Percentiles rank a stretch among this genome's conserved stretches.
Evolutionary conservation across 2,797 vertebrate species (phyloP).

Genomic region (Siniperca undulata): DNA sequence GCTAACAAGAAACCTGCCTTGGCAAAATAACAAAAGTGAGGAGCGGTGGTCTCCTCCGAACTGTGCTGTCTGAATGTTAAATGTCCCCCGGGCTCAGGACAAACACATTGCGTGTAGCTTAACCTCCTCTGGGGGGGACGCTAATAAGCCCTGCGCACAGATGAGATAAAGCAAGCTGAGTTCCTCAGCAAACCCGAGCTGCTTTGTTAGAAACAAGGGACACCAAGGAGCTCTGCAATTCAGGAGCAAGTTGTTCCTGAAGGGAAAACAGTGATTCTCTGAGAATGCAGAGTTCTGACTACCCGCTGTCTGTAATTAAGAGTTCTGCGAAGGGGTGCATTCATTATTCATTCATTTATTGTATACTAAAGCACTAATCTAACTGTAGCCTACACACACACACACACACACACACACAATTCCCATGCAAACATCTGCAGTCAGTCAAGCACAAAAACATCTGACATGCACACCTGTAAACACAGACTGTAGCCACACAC

Average conservation of each 20-base stretch:
- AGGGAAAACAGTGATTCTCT: constrained; percentile 28
- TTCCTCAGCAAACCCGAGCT: constrained; percentile 16
- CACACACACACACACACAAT: not conserved
- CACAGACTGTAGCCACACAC: constrained; percentile 1
- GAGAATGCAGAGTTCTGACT: constrained; percentile 43
- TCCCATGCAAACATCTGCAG: constrained; percentile 11
- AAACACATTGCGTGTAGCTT: constrained; percentile 49
- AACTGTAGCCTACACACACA: constrained; percentile 12
- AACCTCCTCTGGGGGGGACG: constrained; percentile 54
- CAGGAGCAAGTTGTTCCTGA: constrained; percentile 47
- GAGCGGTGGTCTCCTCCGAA: constrained; percentile 32
- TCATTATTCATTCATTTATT: constrained; percentile 62
- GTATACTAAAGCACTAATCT: constrained; percentile 33
- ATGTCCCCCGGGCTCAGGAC: constrained; percentile 64
- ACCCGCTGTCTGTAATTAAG: constrained; percentile 53
- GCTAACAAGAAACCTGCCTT: constrained; percentile 49
- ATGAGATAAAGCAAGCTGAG: constrained; percentile 34
- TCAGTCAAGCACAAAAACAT: constrained; percentile 4
- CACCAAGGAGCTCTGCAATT: constrained; percentile 22
- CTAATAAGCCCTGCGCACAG: constrained; percentile 67
- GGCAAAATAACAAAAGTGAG: constrained; percentile 49
- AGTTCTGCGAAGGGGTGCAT: constrained; percentile 39
- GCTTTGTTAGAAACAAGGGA: constrained; percentile 41
- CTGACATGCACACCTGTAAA: constrained; percentile 25
- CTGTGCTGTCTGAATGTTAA: constrained; percentile 65